Conservation (phyloP, 2,113 vertebrate species). For the Electrona antarctica region DNA sequence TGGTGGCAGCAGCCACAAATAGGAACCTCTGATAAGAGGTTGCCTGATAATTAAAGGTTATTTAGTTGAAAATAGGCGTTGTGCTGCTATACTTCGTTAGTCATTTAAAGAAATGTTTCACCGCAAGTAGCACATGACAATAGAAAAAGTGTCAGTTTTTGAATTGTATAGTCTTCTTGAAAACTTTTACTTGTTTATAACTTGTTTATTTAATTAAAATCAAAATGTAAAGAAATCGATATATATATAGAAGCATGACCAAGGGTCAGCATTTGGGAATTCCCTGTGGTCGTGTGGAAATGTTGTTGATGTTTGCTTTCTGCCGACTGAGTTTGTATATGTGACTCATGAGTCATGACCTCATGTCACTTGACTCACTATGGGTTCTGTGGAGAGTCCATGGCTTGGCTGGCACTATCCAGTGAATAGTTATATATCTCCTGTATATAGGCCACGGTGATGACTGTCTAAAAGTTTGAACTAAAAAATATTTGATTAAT, state of each 20-base stretch:
- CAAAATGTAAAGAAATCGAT: no score
- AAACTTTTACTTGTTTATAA: no score
- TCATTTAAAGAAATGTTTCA: neutral
- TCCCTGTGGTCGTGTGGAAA: constrained; percentile 36
- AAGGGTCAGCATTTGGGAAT: constrained; percentile 27
- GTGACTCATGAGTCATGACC: constrained; percentile 63
- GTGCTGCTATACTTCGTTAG: no score
- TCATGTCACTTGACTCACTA: constrained; percentile 48
- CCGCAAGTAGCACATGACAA: neutral
- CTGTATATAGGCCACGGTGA: neutral
- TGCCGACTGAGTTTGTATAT: constrained; percentile 31
- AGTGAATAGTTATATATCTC: constrained; percentile 37
- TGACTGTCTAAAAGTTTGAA: no score
- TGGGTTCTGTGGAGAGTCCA: constrained; percentile 52
- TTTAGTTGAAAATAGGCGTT: neutral
- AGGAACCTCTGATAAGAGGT: neutral
- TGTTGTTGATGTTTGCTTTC: constrained; percentile 47
- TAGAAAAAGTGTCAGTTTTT: constrained; percentile 19
- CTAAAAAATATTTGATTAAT: no score
- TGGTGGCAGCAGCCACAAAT: constrained; percentile 19
- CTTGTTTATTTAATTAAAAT: no score
- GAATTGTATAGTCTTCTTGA: constrained; percentile 28
- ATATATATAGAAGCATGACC: constrained; percentile 30
- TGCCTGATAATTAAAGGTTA: neutral
- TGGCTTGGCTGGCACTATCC: constrained; percentile 44